Evolutionary conservation across 2,113 vertebrate species (phyloP).

Genomic region (Colius striatus): DNA sequence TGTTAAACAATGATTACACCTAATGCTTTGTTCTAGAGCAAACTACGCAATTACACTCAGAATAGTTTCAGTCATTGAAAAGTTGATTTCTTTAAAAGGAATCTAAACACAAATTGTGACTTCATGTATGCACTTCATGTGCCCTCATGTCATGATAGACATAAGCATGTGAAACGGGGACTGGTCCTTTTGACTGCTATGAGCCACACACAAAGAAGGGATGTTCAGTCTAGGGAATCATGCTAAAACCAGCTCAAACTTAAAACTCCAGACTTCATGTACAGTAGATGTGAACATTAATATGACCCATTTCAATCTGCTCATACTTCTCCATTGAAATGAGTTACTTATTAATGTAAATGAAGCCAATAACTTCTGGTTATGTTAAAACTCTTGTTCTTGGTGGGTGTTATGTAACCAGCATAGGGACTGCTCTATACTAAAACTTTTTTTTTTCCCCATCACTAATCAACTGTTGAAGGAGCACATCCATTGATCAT

Average conservation of each 20-base stretch:
- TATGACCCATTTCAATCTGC: not conserved
- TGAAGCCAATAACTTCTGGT: not conserved
- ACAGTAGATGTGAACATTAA: not conserved
- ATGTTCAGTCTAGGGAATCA: not conserved
- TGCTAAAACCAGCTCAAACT: not conserved
- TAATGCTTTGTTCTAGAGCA: not conserved
- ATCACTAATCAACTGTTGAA: not conserved
- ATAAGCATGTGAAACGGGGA: not conserved
- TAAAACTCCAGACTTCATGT: not conserved
- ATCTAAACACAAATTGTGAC: not conserved
- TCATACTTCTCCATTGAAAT: not conserved
- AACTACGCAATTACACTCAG: not conserved
- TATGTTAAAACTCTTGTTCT: not conserved
- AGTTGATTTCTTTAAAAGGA: not conserved
- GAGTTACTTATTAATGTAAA: conserved; percentile 1
- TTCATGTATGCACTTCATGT: not conserved
- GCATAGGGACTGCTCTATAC: not conserved
- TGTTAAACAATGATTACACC: not conserved
- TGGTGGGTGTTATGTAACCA: not conserved
- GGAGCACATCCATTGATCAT: not conserved
- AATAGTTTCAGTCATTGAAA: not conserved
- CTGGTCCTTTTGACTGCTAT: not conserved
- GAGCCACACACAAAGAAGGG: not conserved
- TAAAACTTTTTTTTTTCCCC: not conserved
- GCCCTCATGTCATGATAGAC: accelerated